A percentile compares a stretch with the other conserved stretches of the same genome.
phyloP scores from a whole-genome alignment of 2,888 invertebrate species.

The Tachina lurida region DNA sequence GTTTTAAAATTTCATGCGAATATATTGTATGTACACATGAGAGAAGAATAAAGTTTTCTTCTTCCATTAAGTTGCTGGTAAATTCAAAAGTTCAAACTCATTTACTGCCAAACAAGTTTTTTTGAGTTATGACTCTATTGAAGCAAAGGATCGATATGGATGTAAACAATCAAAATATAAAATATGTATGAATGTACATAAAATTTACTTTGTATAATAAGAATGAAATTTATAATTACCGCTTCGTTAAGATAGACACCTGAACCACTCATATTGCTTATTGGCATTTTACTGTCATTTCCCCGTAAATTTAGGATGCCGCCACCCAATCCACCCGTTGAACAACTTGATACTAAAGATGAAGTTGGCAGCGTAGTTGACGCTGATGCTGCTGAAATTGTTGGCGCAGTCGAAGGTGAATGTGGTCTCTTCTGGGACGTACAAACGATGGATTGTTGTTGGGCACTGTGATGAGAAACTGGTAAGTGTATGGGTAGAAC shows the following conservation, averaged over 20 bases:
- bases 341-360: constrained; percentile 65
- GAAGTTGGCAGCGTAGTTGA: constrained; percentile 72
- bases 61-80: too few species aligned
- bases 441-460: constrained; percentile 72
- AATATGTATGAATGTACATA: too few species aligned
- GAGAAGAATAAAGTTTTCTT: too few species aligned
- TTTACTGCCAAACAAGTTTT: too few species aligned
- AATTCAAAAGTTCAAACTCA: too few species aligned
- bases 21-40: too few species aligned
- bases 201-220: background rate
- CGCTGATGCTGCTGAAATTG: constrained; percentile 71
- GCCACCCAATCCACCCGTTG: constrained; percentile 69
- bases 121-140: too few species aligned
- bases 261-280: constrained; percentile 46
- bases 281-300: constrained; percentile 79
- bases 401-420: constrained; percentile 64
- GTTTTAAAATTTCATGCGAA: too few species aligned
- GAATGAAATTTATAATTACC: constrained; percentile 60
- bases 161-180: too few species aligned
- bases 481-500: constrained; percentile 75
- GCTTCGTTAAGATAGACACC: constrained; percentile 58
- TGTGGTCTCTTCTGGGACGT: constrained; percentile 66
- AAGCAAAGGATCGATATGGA: too few species aligned
- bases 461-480: constrained; percentile 63
- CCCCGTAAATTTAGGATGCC: constrained; percentile 72